phyloP scores from a whole-genome alignment of 2,888 invertebrate species.

The Empis stercorea region DNA sequence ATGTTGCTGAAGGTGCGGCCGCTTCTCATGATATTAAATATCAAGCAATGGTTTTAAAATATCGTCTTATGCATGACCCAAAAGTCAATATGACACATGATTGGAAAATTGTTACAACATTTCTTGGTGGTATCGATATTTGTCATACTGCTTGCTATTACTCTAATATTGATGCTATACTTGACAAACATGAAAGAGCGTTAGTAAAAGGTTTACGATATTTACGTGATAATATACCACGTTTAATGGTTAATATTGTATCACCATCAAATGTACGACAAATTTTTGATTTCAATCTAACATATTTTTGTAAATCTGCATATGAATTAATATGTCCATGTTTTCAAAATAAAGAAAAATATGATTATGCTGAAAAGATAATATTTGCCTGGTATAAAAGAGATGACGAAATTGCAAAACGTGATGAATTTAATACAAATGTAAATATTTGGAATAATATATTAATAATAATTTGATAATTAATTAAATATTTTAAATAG shows the following conservation, averaged over 20 bases:
- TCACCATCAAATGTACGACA: slow-evolving; percentile 39
- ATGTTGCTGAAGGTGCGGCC: slow-evolving; percentile 46
- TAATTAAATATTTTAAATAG: slow-evolving; percentile 18
- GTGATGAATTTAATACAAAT: slow-evolving; percentile 31
- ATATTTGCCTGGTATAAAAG: slow-evolving; percentile 42
- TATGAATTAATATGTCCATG: slow-evolving; percentile 45
- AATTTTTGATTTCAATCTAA: slow-evolving; percentile 22
- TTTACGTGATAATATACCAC: slow-evolving; percentile 44
- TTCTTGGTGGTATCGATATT: slow-evolving; percentile 50
- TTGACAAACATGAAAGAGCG: slow-evolving; percentile 39
- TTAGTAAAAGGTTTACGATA: slow-evolving; percentile 35
- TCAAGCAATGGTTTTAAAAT: slow-evolving; percentile 43
- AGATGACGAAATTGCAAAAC: slow-evolving; percentile 40
- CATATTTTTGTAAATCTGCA: slow-evolving; percentile 33
- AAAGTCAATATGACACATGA: slow-evolving; percentile 42
- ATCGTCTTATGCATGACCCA: slow-evolving; percentile 40
- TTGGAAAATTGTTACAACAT: slow-evolving; percentile 49
- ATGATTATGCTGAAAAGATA: slow-evolving; percentile 23
- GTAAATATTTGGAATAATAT: slow-evolving; percentile 13
- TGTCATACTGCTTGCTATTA: slow-evolving; percentile 43
- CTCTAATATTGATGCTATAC: slow-evolving; percentile 29
- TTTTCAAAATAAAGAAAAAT: slow-evolving; percentile 18
- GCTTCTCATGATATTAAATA: slow-evolving; percentile 44
- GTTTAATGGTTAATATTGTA: slow-evolving; percentile 44
- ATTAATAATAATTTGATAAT: background rate